Conservation (phyloP, 30 jellyfish, hydroid and myxozoan genomes). For the Chrysaora quinquecirrha region DNA sequence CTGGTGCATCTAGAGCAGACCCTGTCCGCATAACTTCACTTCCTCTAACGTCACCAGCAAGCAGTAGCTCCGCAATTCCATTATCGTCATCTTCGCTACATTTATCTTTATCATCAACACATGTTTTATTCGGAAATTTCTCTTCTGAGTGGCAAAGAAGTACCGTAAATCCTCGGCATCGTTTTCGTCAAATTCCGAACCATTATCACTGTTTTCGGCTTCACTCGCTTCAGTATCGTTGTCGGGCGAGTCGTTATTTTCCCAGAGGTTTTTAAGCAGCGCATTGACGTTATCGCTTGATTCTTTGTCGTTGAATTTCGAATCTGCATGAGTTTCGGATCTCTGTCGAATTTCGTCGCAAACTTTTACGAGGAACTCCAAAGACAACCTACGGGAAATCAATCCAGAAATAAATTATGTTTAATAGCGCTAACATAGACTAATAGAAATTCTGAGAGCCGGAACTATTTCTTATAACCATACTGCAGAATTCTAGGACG, state of each 20-base stretch:
- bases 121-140: too few relatives aligned
- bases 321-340: not conserved
- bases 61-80: too few relatives aligned
- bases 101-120: not conserved
- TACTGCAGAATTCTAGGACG: too few relatives aligned
- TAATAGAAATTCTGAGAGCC: too few relatives aligned
- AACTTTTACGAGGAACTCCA: not conserved
- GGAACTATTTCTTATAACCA: too few relatives aligned
- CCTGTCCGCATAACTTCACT: too few relatives aligned
- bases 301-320: not conserved
- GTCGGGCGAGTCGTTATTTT: not conserved
- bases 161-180: slow-evolving; percentile 57
- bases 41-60: too few relatives aligned
- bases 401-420: too few relatives aligned
- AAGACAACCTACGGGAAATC: slow-evolving; percentile 10
- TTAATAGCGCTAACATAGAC: too few relatives aligned
- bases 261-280: slow-evolving; percentile 10
- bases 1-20: too few relatives aligned
- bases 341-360: slow-evolving; percentile 5
- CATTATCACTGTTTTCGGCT: not conserved
- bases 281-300: not conserved
- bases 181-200: slow-evolving; percentile 47
- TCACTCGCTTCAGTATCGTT: not conserved
- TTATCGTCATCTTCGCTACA: not conserved
- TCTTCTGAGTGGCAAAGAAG: slow-evolving; percentile 52